These are phyloP conservation scores for Phania funesta DNA, from an alignment of 2,888 invertebrate species.

Conservation along the genomic window DNA sequence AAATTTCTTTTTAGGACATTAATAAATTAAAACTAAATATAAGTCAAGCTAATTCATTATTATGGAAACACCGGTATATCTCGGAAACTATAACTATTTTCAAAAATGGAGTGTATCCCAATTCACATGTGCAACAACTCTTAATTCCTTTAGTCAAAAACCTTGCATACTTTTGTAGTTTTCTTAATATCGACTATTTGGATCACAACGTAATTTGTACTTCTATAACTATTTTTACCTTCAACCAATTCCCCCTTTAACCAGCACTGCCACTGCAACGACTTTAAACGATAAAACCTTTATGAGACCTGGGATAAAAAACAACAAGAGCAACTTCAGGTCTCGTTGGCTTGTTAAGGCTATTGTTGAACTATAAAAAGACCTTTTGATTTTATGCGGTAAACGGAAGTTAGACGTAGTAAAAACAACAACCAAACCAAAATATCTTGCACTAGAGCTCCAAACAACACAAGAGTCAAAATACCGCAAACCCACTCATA, in stretches of 20 bases:
- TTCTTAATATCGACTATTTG: too few relatives aligned
- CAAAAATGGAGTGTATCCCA: too few relatives aligned
- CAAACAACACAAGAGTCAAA: conserved; percentile 28
- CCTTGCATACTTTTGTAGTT: too few relatives aligned
- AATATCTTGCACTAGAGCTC: conserved; percentile 15
- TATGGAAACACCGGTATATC: too few relatives aligned
- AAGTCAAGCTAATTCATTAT: too few relatives aligned
- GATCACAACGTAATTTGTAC: too few relatives aligned
- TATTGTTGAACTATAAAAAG: conserved; percentile 64
- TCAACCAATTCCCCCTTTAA: background rate
- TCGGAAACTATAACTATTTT: too few relatives aligned
- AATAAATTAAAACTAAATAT: too few relatives aligned
- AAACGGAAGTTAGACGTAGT: conserved; percentile 59
- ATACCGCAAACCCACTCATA: conserved; percentile 51
- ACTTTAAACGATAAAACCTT: conserved; percentile 44
- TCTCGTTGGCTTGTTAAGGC: conserved; percentile 65
- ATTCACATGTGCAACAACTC: too few relatives aligned
- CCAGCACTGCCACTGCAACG: background rate
- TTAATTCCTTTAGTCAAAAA: too few relatives aligned
- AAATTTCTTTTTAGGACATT: too few relatives aligned
- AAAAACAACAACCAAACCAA: conserved; percentile 23
- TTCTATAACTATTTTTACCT: too few relatives aligned
- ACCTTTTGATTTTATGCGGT: conserved; percentile 63
- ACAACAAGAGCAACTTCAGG: conserved; percentile 49
- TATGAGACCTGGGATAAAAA: conserved; percentile 50